Evolutionary conservation across 2,113 vertebrate species (phyloP), one percentile per base, ranked within the genome.

Genomic region (Melozone crissalis): DNA sequence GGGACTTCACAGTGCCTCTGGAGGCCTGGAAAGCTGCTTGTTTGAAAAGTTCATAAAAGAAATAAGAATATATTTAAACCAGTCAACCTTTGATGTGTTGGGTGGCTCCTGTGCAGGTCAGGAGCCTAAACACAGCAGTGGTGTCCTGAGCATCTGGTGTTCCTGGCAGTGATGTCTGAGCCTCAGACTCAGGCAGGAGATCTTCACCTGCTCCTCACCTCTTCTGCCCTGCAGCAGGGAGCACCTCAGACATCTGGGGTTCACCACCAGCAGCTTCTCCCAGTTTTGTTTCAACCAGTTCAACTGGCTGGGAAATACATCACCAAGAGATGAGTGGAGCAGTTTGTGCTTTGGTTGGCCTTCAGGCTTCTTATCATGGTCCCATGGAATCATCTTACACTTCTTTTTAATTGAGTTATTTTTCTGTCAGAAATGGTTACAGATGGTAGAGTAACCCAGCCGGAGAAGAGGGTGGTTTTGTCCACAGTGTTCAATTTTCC

Each of bases 221-320:
- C 44, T 33, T 37, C 73, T 82, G 30, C 54, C 54, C 62, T 10
- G 4, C 35, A 27, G 49, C 33, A 67, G 28, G 61, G 30, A 57
- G 10, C 14, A 0, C 57, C 33, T 77, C 5, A 0, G 0, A 8
- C 8, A 2, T 41, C 27, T 54, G 81, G 12, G 39, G 3, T 74
- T 86, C 43, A 6, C 16, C 31, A 6, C 24, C 63, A 55, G 33
- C 52, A 84, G 19, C 58, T 79, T 76, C 54, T 76, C 13, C 66
- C 37, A 24, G 4, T 75, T 84, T 35, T 0, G 6, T 76, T 82
- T 62, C 11, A 80, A 5, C 14, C 46, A 13, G 30, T 73, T 87
- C 54, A 84, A 1, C 57, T 90, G 52, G 8, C 57, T 91, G 47
- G 61, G 37, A 84, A 83, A 59, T 33, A 11, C 8, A 49, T 33